These are phyloP conservation scores for Baryphthengus martii DNA, from an alignment of 2,113 vertebrate genomes.

Conservation along the genomic window DNA sequence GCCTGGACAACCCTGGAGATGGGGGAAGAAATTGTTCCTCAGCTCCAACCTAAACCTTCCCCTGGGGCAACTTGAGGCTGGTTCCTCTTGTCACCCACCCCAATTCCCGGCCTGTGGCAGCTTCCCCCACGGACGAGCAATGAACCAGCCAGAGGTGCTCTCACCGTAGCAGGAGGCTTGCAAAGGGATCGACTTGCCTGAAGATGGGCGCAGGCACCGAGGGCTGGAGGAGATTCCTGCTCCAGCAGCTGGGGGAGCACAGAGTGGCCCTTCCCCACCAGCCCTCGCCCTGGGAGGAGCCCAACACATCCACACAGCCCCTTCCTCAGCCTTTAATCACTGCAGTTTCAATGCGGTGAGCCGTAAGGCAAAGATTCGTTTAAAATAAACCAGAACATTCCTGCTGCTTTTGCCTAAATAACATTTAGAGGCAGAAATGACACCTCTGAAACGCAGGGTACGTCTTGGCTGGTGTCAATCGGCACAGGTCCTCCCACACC, in stretches of 20 bases:
- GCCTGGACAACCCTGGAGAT: no score
- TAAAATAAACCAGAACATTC: fast-evolving
- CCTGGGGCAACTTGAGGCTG: no score
- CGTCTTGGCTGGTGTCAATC: background rate
- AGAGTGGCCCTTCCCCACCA: background rate
- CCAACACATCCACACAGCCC: fast-evolving
- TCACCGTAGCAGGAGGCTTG: background rate
- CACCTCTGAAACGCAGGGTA: background rate
- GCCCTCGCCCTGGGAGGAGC: background rate
- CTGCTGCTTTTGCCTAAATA: background rate
- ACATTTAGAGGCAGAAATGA: background rate
- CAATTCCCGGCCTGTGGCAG: background rate
- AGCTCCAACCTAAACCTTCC: no score
- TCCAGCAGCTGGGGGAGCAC: background rate
- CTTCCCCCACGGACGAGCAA: fast-evolving
- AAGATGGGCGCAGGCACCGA: fast-evolving
- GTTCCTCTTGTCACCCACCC: no score
- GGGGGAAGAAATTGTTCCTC: no score
- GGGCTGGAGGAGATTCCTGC: background rate
- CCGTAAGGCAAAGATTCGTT: background rate
- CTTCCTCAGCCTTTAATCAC: background rate
- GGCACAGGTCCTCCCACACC: background rate
- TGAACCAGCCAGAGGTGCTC: fast-evolving
- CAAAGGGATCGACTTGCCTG: background rate
- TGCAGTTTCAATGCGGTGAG: fast-evolving